Evolutionary conservation across 1,140 invertebrate genomes (phyloP).

Genomic region (Helicorthomorpha holstii): DNA sequence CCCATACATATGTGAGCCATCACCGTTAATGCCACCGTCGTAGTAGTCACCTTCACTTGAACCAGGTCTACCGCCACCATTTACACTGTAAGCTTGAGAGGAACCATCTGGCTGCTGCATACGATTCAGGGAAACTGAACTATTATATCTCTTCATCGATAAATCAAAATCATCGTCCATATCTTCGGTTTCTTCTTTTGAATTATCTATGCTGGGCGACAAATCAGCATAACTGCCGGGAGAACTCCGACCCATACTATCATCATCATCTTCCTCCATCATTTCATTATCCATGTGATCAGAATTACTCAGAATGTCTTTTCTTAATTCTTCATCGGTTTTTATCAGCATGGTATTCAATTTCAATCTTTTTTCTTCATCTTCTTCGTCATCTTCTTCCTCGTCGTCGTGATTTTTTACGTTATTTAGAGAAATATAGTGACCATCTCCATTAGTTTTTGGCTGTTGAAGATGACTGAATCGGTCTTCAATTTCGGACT

Average conservation of each 20-base stretch:
- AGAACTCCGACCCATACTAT: neutral
- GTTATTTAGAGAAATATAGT: neutral
- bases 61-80: neutral
- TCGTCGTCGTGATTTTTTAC: neutral
- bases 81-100: neutral
- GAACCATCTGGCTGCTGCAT: too few relatives aligned
- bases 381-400: neutral
- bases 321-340: neutral
- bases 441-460: neutral
- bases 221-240: neutral
- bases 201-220: neutral
- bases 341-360: neutral
- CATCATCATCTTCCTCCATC: slow-evolving; percentile 10
- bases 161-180: neutral
- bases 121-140: too few relatives aligned
- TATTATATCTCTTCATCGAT: neutral
- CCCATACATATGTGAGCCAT: neutral
- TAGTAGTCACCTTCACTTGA: neutral
- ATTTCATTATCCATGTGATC: neutral
- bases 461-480: neutral
- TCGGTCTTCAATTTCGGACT: slow-evolving; percentile 1
- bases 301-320: neutral
- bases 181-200: neutral
- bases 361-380: neutral
- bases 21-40: neutral